Percentiles rank a stretch among this genome's conserved stretches.
These are phyloP conservation scores for Patella caerulea DNA, from an alignment of 2,888 invertebrate genomes.

Conservation along the genomic window DNA sequence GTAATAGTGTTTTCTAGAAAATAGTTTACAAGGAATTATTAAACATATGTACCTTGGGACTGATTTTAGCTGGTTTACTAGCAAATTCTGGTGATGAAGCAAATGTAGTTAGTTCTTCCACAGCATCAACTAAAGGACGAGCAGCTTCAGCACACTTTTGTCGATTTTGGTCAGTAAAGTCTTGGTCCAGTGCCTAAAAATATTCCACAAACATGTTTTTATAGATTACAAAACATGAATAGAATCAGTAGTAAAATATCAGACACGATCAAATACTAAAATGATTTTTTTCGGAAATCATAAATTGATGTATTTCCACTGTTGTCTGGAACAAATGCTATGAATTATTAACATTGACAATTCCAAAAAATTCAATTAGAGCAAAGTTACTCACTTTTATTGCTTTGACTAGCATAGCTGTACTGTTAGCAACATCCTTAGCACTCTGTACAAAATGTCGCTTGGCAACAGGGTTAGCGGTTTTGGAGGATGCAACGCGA, in stretches of 20 bases:
- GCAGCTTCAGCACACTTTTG: conserved; percentile 78
- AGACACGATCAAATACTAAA: background rate
- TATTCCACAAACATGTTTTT: background rate
- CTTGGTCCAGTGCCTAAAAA: conserved; percentile 78
- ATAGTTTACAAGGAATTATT: no score
- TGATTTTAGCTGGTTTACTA: conserved; percentile 91
- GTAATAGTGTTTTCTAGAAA: no score
- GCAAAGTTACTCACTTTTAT: conserved; percentile 79
- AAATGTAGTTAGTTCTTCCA: conserved; percentile 91
- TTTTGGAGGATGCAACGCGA: conserved; percentile 90
- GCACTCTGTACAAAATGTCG: conserved; percentile 97
- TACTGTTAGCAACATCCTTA: conserved; percentile 96
- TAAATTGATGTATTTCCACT: no score
- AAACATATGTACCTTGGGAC: conserved; percentile 75
- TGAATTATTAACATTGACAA: no score
- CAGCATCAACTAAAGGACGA: conserved; percentile 88
- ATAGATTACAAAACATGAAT: no score
- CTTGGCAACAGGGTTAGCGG: conserved; percentile 91
- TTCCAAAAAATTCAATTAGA: no score
- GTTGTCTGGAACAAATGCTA: no score
- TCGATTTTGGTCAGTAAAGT: conserved; percentile 80
- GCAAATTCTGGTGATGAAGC: conserved; percentile 95
- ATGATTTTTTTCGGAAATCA: no score
- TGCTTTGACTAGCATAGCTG: conserved; percentile 92
- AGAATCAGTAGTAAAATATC: no score